Percentiles rank a stretch among this genome's conserved stretches.
Evolutionary conservation across 2,113 vertebrate genomes (phyloP).

Genomic region (Pampusana beccarii): DNA sequence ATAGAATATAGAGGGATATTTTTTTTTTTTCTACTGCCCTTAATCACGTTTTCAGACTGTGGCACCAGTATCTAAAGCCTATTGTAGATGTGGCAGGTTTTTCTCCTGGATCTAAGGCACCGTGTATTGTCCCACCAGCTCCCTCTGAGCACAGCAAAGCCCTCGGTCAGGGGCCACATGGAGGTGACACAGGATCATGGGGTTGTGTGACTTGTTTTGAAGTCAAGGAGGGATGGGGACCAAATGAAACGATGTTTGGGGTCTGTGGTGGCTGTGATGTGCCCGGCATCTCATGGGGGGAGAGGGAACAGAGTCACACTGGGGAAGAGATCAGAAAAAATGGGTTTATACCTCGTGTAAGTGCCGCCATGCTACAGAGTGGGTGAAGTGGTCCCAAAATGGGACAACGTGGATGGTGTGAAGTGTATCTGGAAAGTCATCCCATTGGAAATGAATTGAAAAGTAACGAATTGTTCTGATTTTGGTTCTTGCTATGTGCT

Average conservation of each 20-base stretch:
- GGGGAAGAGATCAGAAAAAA: neutral
- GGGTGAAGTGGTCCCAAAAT: rapidly evolving
- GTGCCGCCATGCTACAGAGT: rapidly evolving
- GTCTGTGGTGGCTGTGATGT: rapidly evolving
- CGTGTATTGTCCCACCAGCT: rapidly evolving
- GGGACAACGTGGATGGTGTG: neutral
- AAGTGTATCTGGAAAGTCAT: neutral
- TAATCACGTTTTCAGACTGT: no score
- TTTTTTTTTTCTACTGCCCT: rapidly evolving
- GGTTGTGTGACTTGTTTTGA: neutral
- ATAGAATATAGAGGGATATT: rapidly evolving
- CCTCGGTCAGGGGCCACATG: rapidly evolving
- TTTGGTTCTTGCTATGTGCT: neutral
- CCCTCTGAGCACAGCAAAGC: neutral
- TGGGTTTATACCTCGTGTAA: rapidly evolving
- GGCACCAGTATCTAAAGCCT: neutral
- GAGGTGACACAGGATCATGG: neutral
- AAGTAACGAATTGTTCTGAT: neutral
- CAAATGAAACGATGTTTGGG: rapidly evolving
- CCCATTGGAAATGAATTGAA: rapidly evolving
- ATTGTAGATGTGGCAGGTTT: rapidly evolving
- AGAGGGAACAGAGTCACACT: rapidly evolving
- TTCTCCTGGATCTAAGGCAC: neutral
- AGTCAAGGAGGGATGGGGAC: neutral
- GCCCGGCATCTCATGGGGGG: rapidly evolving